Conservation (phyloP, 2,113 vertebrate genomes). For the Pseudorectes ferrugineus region DNA sequence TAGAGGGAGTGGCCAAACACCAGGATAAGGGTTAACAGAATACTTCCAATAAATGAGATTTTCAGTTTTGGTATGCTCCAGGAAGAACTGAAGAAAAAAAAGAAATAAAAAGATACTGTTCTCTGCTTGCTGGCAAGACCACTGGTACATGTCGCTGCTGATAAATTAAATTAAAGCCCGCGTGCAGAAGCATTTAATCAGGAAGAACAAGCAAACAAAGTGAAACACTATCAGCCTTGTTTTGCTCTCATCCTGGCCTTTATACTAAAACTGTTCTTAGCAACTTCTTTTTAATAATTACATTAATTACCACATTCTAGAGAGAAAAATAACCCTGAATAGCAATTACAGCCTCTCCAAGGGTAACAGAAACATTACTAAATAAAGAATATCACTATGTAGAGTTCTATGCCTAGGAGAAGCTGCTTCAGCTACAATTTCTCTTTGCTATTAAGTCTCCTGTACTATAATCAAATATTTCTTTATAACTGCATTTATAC, state of each 20-base stretch:
- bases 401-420: background rate
- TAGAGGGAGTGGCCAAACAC: background rate
- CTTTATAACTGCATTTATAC: background rate
- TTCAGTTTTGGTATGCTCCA: background rate
- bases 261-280: background rate
- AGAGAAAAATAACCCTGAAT: background rate
- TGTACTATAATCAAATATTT: background rate
- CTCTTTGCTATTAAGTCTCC: background rate
- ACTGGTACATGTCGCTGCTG: background rate
- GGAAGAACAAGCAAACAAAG: constrained; percentile 23
- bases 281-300: background rate
- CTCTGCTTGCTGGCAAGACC: background rate
- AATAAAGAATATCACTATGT: background rate
- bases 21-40: constrained; percentile 20
- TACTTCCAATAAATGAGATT: background rate
- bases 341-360: background rate
- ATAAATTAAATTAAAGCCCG: constrained; percentile 59
- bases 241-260: background rate
- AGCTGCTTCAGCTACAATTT: background rate
- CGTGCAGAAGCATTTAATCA: constrained; percentile 42
- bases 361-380: background rate
- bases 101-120: constrained; percentile 1
- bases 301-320: constrained; percentile 19
- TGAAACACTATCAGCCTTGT: constrained; percentile 38
- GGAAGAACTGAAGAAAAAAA: background rate